phyloP scores from a whole-genome alignment of 2,888 invertebrate species.

The Asteroscopus sphinx region DNA sequence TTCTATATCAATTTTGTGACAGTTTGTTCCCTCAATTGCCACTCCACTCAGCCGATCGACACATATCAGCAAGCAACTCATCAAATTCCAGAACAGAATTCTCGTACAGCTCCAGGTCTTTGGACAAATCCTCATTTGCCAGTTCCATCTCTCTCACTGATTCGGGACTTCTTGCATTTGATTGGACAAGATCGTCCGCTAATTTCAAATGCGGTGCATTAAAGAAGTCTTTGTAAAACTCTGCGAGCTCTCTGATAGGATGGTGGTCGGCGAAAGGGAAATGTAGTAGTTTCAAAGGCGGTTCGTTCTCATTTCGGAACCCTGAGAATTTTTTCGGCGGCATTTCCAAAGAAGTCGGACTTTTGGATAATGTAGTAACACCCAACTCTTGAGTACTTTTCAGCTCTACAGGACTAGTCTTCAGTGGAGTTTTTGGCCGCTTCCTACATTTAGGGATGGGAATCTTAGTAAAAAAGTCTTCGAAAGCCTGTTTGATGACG shows the following conservation, averaged over 20 bases:
- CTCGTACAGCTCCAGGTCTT: slow-evolving; percentile 93
- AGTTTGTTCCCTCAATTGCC: slow-evolving; percentile 73
- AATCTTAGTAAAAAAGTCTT: slow-evolving; percentile 78
- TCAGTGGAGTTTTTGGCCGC: slow-evolving; percentile 69
- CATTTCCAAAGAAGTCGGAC: slow-evolving; percentile 80
- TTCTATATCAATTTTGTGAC: slow-evolving; percentile 10
- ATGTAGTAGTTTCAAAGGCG: slow-evolving; percentile 92
- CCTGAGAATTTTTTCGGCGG: slow-evolving; percentile 84
- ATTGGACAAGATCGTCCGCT: slow-evolving; percentile 66
- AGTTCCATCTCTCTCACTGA: slow-evolving; percentile 68
- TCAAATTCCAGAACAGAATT: slow-evolving; percentile 93
- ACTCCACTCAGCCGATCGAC: slow-evolving; percentile 91
- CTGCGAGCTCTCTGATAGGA: slow-evolving; percentile 93
- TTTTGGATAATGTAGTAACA: slow-evolving; percentile 70
- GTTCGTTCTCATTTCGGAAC: slow-evolving; percentile 87
- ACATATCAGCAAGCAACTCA: slow-evolving; percentile 93
- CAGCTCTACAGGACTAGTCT: slow-evolving; percentile 61
- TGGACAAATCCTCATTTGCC: slow-evolving; percentile 90
- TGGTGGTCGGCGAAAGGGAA: slow-evolving; percentile 94
- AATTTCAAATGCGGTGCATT: slow-evolving; percentile 90
- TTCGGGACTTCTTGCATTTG: slow-evolving; percentile 64
- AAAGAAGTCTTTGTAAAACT: slow-evolving; percentile 95
- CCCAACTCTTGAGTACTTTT: slow-evolving; percentile 83
- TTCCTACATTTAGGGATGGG: slow-evolving; percentile 77
- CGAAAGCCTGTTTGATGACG: slow-evolving; percentile 73